Conservation (phyloP, 1,140 invertebrate genomes). For the Mycetomoellerius zeteki region DNA sequence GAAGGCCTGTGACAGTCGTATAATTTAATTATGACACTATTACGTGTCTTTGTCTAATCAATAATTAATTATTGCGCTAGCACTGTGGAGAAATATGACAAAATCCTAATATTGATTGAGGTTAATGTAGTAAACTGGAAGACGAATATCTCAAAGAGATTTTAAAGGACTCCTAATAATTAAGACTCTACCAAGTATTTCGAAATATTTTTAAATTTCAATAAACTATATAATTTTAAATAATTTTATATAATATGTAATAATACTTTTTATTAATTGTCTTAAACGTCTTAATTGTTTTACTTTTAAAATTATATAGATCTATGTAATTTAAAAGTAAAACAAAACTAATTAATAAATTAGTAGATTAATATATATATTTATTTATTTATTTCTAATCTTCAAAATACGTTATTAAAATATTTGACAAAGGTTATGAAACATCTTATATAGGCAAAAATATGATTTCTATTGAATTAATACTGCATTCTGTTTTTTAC, state of each 20-base stretch:
- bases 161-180: not conserved
- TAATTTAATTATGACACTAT: slow-evolving; percentile 42
- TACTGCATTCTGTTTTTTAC: not conserved
- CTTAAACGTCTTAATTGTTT: not conserved
- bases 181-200: not conserved
- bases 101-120: slow-evolving; percentile 7
- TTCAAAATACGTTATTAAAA: not conserved
- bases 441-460: not conserved
- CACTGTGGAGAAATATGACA: slow-evolving; percentile 32
- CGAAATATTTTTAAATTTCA: not conserved
- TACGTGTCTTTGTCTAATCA: slow-evolving; percentile 53
- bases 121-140: slow-evolving; percentile 6
- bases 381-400: not conserved
- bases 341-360: too few relatives aligned
- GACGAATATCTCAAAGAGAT: not conserved
- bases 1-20: slow-evolving; percentile 46
- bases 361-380: not conserved
- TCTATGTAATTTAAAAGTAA: not conserved
- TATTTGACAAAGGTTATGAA: not conserved
- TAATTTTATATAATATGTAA: not conserved
- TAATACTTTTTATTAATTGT: not conserved
- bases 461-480: not conserved
- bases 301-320: not conserved
- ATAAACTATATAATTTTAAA: not conserved
- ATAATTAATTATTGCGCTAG: not conserved